phyloP scores from a whole-genome alignment of 2,888 invertebrate genomes.

The Danaus chrysippus region DNA sequence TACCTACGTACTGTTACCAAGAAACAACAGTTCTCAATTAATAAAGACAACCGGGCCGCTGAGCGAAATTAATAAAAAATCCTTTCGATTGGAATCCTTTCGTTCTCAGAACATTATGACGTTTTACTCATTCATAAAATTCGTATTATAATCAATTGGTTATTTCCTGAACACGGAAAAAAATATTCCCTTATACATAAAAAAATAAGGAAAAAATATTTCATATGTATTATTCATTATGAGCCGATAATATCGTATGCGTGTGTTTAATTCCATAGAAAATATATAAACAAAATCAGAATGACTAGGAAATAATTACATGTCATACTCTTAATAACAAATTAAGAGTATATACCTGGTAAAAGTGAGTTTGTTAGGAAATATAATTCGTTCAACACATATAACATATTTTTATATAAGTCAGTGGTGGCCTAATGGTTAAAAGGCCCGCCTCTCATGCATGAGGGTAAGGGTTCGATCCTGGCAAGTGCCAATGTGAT shows the following conservation, averaged over 20 bases:
- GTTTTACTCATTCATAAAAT: neutral
- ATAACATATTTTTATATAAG: too few relatives aligned
- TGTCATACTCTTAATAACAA: too few relatives aligned
- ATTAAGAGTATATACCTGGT: too few relatives aligned
- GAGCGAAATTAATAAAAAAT: constrained; percentile 22
- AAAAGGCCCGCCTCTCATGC: too few relatives aligned
- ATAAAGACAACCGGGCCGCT: constrained; percentile 22
- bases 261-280: too few relatives aligned
- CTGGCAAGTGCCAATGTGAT: too few relatives aligned
- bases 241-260: neutral
- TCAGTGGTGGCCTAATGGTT: too few relatives aligned
- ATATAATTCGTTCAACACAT: too few relatives aligned
- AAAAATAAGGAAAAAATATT: constrained; percentile 1
- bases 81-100: constrained; percentile 10
- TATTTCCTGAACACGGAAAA: neutral
- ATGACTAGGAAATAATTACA: too few relatives aligned
- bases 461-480: too few relatives aligned
- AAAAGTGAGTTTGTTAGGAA: too few relatives aligned
- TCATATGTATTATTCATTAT: neutral
- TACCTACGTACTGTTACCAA: constrained; percentile 47
- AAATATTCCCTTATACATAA: neutral
- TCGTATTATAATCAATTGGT: neutral
- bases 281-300: too few relatives aligned
- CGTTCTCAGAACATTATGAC: constrained; percentile 11
- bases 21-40: constrained; percentile 33